Percentiles rank a stretch among this genome's conserved stretches.
Evolutionary conservation across 2,113 vertebrate genomes (phyloP).

Genomic region (Syrrhaptes paradoxus): DNA sequence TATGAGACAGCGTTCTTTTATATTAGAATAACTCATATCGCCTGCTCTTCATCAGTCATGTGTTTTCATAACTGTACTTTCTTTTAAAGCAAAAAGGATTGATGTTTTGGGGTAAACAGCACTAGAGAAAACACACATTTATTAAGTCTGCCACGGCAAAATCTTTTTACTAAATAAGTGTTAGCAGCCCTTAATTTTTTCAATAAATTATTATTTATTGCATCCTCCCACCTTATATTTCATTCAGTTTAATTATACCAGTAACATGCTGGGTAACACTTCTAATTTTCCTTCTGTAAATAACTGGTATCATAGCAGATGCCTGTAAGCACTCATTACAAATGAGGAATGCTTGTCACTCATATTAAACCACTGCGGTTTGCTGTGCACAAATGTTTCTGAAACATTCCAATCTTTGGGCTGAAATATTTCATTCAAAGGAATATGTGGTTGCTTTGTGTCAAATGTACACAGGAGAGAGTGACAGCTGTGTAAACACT

Average conservation of each 20-base stretch:
- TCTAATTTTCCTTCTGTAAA: slow-evolving; percentile 18
- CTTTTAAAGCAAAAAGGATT: slow-evolving; percentile 4
- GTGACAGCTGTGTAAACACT: not conserved
- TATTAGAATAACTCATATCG: not conserved
- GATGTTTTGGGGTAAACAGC: not conserved
- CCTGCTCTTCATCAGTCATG: not conserved
- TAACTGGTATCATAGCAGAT: not conserved
- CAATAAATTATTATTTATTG: not conserved
- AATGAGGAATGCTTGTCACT: not conserved
- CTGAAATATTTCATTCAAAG: not conserved
- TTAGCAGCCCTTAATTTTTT: not conserved
- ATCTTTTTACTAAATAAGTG: not conserved
- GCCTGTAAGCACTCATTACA: not conserved
- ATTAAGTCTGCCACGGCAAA: not conserved
- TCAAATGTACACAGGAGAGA: not conserved
- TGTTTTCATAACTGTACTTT: not conserved
- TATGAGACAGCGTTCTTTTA: not conserved
- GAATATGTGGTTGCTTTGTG: not conserved
- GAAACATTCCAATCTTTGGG: not conserved
- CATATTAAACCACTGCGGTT: not conserved
- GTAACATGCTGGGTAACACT: not conserved
- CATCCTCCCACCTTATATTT: not conserved
- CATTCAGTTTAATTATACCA: slow-evolving; percentile 20
- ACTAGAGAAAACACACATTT: not conserved
- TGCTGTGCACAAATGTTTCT: not conserved